Evolutionary conservation across 2,888 invertebrate species (phyloP).

Genomic region (Atherix ibis): DNA sequence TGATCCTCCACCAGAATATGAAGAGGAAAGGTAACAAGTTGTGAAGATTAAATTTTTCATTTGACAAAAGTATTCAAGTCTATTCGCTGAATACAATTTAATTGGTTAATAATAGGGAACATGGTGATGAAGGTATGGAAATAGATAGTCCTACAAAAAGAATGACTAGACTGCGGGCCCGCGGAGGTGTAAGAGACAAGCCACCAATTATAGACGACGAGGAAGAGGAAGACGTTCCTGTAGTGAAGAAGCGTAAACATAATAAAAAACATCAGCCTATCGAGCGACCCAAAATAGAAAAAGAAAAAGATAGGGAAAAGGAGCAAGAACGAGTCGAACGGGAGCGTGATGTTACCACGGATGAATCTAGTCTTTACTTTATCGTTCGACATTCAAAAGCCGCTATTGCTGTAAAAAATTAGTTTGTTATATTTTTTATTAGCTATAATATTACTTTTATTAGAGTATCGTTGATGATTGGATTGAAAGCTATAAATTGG

Average conservation of each 20-base stretch:
- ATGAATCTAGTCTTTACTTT: constrained; percentile 71
- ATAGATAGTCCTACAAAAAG: constrained; percentile 38
- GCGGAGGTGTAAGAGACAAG: constrained; percentile 33
- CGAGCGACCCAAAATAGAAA: constrained; percentile 18
- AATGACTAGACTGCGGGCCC: constrained; percentile 47
- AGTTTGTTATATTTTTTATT: too few species aligned
- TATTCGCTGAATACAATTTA: too few species aligned
- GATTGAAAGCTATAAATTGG: constrained; percentile 94
- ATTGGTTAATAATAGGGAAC: too few species aligned
- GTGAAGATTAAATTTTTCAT: not conserved
- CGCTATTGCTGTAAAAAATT: constrained; percentile 50
- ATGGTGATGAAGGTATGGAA: constrained; percentile 35
- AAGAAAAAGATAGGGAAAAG: constrained; percentile 25
- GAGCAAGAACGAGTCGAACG: constrained; percentile 28
- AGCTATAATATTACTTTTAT: constrained; percentile 6
- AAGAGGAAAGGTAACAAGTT: constrained; percentile 37
- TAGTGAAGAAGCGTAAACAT: constrained; percentile 24
- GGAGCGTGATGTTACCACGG: constrained; percentile 42
- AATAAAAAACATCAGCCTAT: constrained; percentile 18
- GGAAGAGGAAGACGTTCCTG: constrained; percentile 29
- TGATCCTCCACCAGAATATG: constrained; percentile 77
- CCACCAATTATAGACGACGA: constrained; percentile 34
- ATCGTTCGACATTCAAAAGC: constrained; percentile 69
- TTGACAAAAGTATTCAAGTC: too few species aligned
- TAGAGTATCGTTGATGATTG: constrained; percentile 92